Evolutionary conservation across 1,140 invertebrate genomes (phyloP).

Genomic region (Drosophila cardini): DNA sequence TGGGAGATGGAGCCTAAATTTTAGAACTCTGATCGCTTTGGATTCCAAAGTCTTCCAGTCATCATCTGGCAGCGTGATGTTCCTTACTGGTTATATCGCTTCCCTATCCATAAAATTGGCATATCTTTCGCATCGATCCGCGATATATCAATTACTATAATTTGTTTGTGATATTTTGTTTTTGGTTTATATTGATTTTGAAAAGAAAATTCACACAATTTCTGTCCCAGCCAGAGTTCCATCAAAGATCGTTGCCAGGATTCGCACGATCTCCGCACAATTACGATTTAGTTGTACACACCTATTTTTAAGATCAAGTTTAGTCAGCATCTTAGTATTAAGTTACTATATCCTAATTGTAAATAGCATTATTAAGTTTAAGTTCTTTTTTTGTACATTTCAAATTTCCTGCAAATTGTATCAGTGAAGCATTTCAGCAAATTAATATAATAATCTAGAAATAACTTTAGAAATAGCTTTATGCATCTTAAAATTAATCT

Average conservation of each 20-base stretch:
- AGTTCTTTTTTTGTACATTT: constrained; percentile 60
- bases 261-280: constrained; percentile 32
- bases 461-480: constrained; percentile 51
- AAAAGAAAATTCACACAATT: constrained; percentile 67
- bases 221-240: not conserved
- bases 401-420: constrained; percentile 50
- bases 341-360: constrained; percentile 31
- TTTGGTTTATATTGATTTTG: constrained; percentile 77
- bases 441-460: constrained; percentile 37
- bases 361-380: constrained; percentile 44
- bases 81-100: constrained; percentile 47
- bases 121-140: constrained; percentile 57
- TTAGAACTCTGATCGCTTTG: constrained; percentile 14
- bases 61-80: constrained; percentile 52
- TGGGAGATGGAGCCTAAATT: constrained; percentile 56
- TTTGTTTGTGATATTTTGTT: constrained; percentile 73
- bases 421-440: constrained; percentile 70
- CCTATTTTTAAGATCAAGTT: constrained; percentile 31
- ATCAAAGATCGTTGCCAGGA: constrained; percentile 27
- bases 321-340: constrained; percentile 36
- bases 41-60: constrained; percentile 67
- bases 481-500: constrained; percentile 7
- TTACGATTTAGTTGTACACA: constrained; percentile 44
- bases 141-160: constrained; percentile 27
- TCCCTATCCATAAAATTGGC: constrained; percentile 48